Percentiles rank a stretch among this genome's conserved stretches.
phyloP scores from a whole-genome alignment of 2,797 vertebrate species.

The Uromys caudimaculatus region DNA sequence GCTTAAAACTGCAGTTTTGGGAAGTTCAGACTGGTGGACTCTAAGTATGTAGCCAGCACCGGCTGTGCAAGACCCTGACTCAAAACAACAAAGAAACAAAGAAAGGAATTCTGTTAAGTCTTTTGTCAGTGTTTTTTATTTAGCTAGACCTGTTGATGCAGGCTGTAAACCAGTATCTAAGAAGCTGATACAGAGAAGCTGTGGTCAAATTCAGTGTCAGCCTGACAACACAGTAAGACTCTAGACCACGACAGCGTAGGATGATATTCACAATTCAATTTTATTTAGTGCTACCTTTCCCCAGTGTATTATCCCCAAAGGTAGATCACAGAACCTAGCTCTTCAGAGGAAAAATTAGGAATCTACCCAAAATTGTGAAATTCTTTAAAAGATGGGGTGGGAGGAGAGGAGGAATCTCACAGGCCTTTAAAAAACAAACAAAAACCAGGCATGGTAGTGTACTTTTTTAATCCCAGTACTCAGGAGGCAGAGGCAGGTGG shows the following conservation, averaged over 20 bases:
- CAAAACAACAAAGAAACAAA: not conserved
- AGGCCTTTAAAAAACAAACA: not conserved
- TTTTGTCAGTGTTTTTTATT: not conserved
- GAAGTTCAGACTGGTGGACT: not conserved
- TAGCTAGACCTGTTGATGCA: not conserved
- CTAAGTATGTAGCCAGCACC: not conserved
- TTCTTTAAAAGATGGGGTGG: not conserved
- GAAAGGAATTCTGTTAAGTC: not conserved
- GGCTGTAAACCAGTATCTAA: not conserved
- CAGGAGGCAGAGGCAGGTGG: not conserved
- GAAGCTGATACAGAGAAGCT: not conserved
- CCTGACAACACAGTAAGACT: not conserved
- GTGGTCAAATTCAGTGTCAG: not conserved
- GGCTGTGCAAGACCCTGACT: not conserved
- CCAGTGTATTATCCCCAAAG: not conserved
- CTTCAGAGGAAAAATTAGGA: constrained; percentile 7
- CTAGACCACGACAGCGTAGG: not conserved
- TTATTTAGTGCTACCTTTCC: not conserved
- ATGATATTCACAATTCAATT: constrained; percentile 22
- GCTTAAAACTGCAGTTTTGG: not conserved
- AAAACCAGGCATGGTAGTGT: not conserved
- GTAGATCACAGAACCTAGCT: not conserved
- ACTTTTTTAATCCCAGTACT: not conserved
- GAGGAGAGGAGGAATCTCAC: not conserved
- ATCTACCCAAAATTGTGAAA: not conserved